A percentile compares a stretch with the other conserved stretches of the same genome.
These are phyloP conservation scores for Marmota flaviventris DNA, from an alignment of 2,113 vertebrate species.

Conservation along the genomic window DNA sequence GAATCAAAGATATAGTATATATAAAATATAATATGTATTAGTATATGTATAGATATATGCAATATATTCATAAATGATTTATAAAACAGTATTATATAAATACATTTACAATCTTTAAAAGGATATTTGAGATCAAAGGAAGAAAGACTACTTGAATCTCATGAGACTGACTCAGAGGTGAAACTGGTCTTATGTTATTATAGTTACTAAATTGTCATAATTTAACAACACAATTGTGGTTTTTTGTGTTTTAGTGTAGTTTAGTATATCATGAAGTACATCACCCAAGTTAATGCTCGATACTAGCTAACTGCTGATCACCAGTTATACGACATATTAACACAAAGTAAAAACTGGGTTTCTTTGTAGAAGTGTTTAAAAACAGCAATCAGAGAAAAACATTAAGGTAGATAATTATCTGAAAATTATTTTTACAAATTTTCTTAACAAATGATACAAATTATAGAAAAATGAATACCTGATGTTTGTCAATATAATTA, in stretches of 20 bases:
- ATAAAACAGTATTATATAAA: not conserved
- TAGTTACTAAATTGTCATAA: slow-evolving; percentile 38
- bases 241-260: not conserved
- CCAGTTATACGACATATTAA: slow-evolving; percentile 22
- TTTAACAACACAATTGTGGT: not conserved
- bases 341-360: not conserved
- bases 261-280: slow-evolving; percentile 18
- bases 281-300: not conserved
- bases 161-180: slow-evolving; percentile 24
- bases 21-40: not conserved
- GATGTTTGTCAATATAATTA: not conserved
- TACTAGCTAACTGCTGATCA: not conserved
- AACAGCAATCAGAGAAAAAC: not conserved
- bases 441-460: slow-evolving; percentile 35
- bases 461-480: not conserved
- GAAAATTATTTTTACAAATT: slow-evolving; percentile 32
- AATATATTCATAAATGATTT: not conserved
- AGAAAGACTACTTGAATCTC: slow-evolving; percentile 6
- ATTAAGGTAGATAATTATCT: not conserved
- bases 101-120: slow-evolving; percentile 34
- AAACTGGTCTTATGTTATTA: not conserved
- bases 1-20: not conserved
- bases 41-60: not conserved
- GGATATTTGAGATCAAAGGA: slow-evolving; percentile 16
- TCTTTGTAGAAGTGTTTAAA: slow-evolving; percentile 11